Percentiles rank a stretch among this genome's conserved stretches.
Conservation (phyloP, 2,113 vertebrate species). For the Fregata magnificens region DNA sequence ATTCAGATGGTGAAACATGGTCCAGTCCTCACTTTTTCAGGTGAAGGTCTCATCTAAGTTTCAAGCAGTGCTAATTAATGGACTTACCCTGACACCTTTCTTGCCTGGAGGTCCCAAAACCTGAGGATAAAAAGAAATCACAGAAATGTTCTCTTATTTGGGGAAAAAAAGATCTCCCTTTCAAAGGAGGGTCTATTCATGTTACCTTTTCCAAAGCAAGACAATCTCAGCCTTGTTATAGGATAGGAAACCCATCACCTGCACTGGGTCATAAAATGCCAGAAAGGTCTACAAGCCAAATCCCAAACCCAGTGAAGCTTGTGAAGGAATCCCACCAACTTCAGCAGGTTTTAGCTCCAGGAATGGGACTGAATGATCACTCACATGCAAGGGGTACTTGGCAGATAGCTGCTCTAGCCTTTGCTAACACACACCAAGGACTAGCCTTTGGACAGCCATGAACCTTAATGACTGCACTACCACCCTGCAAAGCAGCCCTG, state of each 20-base stretch:
- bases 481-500: not conserved
- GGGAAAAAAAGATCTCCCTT: not conserved
- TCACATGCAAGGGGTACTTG: not conserved
- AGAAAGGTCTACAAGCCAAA: not conserved
- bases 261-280: not conserved
- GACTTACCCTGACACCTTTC: constrained; percentile 83
- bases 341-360: not conserved
- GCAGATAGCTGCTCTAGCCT: not conserved
- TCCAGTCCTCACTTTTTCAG: not conserved
- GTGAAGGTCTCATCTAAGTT: not conserved
- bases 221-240: not conserved
- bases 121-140: constrained; percentile 60
- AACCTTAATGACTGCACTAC: not conserved
- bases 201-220: not conserved
- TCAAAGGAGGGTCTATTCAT: not conserved
- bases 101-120: constrained; percentile 85
- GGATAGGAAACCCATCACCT: not conserved
- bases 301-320: not conserved
- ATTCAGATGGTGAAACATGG: not conserved
- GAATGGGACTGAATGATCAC: not conserved
- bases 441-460: not conserved
- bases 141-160: not conserved
- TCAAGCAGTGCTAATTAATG: not conserved
- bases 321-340: not conserved
- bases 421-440: not conserved